Base-by-base conservation (phyloP, 2,888 invertebrate genomes). In the Odontomyia ornata region DNA sequence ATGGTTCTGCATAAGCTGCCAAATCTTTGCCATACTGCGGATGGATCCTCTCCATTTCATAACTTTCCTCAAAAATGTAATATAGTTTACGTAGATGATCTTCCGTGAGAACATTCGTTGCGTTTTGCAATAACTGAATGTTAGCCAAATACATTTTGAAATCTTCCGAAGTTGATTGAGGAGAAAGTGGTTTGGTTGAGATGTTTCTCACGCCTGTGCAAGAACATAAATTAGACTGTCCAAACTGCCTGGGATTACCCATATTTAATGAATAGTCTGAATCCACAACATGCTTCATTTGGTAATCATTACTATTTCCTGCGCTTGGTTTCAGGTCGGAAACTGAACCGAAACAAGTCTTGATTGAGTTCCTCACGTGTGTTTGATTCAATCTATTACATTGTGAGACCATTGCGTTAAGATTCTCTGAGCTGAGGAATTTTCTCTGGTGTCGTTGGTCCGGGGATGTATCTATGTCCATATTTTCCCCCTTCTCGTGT, bases 41-140 rank as follows among this genome's bases (percentile, higher is more conserved):
- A 11, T 21, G 23, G 36, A 25, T 23, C 18, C 7, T 25, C 23
- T 60, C 21, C 79, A 87, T 87, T 0, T 88, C 88, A 80, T 89
- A 89, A 0, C 89, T 89, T 76, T 88, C 89, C 81, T 90, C 89
- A 79, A 91, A 91, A 0, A 90, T 88, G 15, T 89, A 87, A 80
- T 89, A 89, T 62, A 91, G 83, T 82, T 90, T 90, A 72, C 88
- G 88, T 67, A 93, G 83, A 78, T 92, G 91, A 46, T 89, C 87
- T n/a, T 91, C 85, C 0, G 89, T 87, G 2, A 93, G 83, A 0
- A 91, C 87, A 81, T 91, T 92, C 0, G 92, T 90, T 0, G 92
- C 92, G 79, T 91, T 93, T 81, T 93, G 92, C 7, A 93, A 83
- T 83, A 92, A 91, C 81, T 93, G 92, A 85, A 93, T 91, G 82